These are phyloP conservation scores for Carcinoscorpius rotundicauda DNA, from an alignment of 1,140 invertebrate genomes.

Conservation along the genomic window DNA sequence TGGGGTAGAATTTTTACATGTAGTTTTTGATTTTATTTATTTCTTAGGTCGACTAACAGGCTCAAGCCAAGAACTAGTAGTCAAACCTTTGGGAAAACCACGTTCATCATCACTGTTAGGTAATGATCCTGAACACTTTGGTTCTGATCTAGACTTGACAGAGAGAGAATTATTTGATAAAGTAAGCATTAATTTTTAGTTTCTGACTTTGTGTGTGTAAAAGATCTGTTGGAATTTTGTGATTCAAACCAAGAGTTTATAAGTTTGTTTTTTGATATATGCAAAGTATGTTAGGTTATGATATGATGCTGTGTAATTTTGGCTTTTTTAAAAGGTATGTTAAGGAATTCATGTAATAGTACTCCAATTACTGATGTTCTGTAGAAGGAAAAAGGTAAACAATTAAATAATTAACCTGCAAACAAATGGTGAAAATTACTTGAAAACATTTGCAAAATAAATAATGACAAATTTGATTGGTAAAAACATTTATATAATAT, in stretches of 20 bases:
- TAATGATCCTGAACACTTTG: constrained; percentile 45
- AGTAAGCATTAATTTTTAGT: constrained; percentile 22
- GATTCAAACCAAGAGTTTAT: constrained; percentile 8
- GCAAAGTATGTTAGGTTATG: background rate
- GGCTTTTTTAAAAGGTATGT: no score
- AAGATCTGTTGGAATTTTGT: constrained; percentile 9
- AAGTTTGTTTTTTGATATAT: constrained; percentile 15
- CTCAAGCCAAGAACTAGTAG: constrained; percentile 31
- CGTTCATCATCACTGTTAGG: constrained; percentile 39
- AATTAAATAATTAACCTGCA: no score
- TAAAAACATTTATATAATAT: no score
- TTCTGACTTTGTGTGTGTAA: background rate
- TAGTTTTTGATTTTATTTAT: no score
- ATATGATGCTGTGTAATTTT: no score
- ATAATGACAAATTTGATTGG: no score
- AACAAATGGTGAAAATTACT: no score
- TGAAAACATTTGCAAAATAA: no score
- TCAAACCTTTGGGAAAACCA: constrained; percentile 19
- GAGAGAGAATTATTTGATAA: constrained; percentile 51
- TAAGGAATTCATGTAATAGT: no score
- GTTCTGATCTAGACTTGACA: constrained; percentile 40
- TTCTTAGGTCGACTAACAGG: constrained; percentile 15
- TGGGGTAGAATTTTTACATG: no score
- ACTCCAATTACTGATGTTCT: no score
- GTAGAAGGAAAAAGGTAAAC: no score